Evolutionary conservation across 2,797 vertebrate genomes (phyloP), one percentile per base, ranked within the genome.

Genomic region (Heteromormyrus szaboi): DNA sequence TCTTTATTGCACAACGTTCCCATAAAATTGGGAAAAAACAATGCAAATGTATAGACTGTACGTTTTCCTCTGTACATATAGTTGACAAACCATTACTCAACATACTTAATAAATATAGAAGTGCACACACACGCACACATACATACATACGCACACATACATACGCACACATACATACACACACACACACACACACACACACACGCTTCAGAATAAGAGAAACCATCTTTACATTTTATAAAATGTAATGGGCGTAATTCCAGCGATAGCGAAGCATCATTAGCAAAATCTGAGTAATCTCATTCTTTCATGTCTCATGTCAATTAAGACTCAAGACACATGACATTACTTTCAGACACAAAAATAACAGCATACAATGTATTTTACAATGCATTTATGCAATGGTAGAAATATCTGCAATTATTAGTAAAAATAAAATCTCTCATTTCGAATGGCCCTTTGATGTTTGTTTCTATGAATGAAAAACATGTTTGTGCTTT

Each of bases 1-100:
- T 96, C 94, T 99, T 99, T 99, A 99, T 99, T 99, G 98, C 98
- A 99, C 98, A 98, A 98, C 96, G 95, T 97, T 98, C 97, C 98
- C 98, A 98, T 96, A 97, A 97, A 99, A 99, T 96, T 97, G 97
- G 97, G 97, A 98, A 96, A 95, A 96, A 97, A 96, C 33, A 96
- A 94, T 96, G 95, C 94, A 96, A 95, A 96, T 96, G 95, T 94
- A 97, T 96, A 97, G 96, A 97, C 96, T 96, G 96, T 95, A 96
- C 19, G 9, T 76, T 76, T 37, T 46, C 76, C n/a, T 81, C 76
- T 98, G 97, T 98, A 98, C 97, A 99, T 98, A 99, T 97, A 99
- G 96, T 96, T 95, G 94, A 96, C 95, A 93, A 95, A 96, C 93
- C 91, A 93, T 96, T 95, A 96, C 92, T 96, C 95, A 96, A 94